Conservation (phyloP, 2,113 vertebrate genomes). For the Siniperca chuatsi region DNA sequence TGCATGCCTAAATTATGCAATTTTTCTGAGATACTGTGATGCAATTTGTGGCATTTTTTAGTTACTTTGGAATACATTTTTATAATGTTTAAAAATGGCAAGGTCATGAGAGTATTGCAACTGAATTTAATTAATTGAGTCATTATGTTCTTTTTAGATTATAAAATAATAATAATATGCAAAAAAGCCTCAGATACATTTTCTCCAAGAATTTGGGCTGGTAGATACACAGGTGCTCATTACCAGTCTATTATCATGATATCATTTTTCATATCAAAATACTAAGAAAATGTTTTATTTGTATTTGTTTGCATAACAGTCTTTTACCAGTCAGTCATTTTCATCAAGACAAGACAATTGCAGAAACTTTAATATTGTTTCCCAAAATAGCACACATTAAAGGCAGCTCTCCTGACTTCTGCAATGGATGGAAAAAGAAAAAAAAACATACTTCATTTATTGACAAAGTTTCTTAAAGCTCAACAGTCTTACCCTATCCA, state of each 20-base stretch:
- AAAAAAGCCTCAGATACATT: not conserved
- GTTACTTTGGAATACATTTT: not conserved
- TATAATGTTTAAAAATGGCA: not conserved
- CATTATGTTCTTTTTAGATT: not conserved
- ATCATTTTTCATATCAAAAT: slow-evolving; percentile 6
- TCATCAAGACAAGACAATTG: not conserved
- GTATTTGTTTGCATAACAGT: not conserved
- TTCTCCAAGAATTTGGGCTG: not conserved
- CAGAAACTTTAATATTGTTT: slow-evolving; percentile 21
- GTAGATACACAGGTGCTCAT: not conserved
- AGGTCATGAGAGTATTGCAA: not conserved
- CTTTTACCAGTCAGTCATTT: slow-evolving; percentile 28
- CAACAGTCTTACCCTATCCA: slow-evolving; percentile 66
- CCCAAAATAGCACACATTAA: not conserved
- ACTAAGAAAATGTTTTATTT: not conserved
- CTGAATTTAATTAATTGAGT: not conserved
- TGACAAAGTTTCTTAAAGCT: slow-evolving; percentile 81
- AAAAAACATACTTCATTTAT: slow-evolving; percentile 42
- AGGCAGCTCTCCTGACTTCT: slow-evolving; percentile 1
- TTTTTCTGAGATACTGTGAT: not conserved
- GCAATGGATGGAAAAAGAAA: slow-evolving; percentile 16
- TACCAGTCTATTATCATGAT: not conserved
- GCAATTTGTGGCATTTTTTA: not conserved
- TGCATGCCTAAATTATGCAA: not conserved
- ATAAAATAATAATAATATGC: not conserved